Base-by-base conservation (phyloP, 2,888 invertebrate species). In the Archips crataeganus region DNA sequence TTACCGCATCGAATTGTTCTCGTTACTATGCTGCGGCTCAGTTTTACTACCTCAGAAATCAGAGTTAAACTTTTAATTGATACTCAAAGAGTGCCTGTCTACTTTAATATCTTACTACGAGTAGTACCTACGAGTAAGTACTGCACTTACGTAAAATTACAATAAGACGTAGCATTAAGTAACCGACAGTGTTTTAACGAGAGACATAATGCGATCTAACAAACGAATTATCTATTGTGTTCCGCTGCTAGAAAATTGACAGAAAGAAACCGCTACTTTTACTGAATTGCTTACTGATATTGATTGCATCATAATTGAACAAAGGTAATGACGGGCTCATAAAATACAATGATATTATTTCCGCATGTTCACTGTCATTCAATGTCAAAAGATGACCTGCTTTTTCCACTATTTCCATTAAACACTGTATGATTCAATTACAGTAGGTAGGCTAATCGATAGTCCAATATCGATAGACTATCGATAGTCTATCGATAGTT, bases 101-200 rank as follows among this genome's bases (percentile, higher is more conserved):
- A 51, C 8, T 51, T 51, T 8, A 15, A 51, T 51, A 51, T 13
- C 15, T 15, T 15, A n/a, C 51, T 51, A n/a, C 51, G 51, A 54
- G 3, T 54, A 54, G n/a, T n/a, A n/a, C n/a, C 51, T 51, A n/a
- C 51, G 51, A 54, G 3, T 54, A 54, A 2, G 36, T 6, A 34
- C 4, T 57, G 39, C 51, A 11, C 9, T 71, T 8, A 51, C 65
- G 49, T 45, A 61, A 71, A 51, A 42, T 23, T 4, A 36, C 13
- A 66, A 66, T 71, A 61, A 66, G 61, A 65, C 61, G 32, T 47
- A 67, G 67, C 47, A 54, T 61, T 32, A 60, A 71, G 61, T 61
- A 49, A 71, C 65, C 13, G n/a, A 0, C 15, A 23, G 32, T 51
- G 45, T 47, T 34, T 63, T 32, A 63, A 63, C 60, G 11, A 45